Evolutionary conservation across 1,140 invertebrate species (phyloP).

Genomic region (Sycobia sp.): DNA sequence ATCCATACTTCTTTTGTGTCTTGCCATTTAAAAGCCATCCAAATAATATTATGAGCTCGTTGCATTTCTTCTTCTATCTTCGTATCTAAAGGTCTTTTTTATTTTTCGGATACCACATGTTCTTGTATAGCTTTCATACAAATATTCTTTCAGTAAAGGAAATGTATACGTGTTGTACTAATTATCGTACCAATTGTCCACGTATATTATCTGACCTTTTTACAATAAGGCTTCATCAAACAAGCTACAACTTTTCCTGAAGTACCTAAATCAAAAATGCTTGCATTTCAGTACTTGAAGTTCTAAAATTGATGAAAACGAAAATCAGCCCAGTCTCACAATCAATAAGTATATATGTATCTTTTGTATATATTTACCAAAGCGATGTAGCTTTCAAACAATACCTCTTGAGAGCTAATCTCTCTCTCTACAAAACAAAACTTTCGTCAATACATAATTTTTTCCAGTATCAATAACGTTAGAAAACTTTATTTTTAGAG

Average conservation of each 20-base stretch:
- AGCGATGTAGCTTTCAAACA: too few species aligned
- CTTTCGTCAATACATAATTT: too few species aligned
- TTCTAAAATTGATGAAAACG: neutral
- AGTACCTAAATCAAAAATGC: neutral
- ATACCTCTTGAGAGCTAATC: too few species aligned
- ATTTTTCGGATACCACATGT: neutral
- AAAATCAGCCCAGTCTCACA: neutral
- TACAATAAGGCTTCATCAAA: too few species aligned
- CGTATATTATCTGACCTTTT: neutral
- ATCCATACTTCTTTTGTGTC: neutral
- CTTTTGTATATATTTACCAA: too few species aligned
- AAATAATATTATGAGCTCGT: neutral
- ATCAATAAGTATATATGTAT: neutral
- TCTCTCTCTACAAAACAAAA: too few species aligned
- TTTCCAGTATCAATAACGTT: too few species aligned
- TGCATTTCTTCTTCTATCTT: neutral
- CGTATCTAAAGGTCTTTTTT: neutral
- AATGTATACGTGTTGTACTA: too few species aligned
- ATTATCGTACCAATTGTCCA: constrained; percentile 8
- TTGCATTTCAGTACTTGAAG: neutral
- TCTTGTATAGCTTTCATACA: neutral
- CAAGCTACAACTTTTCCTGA: neutral
- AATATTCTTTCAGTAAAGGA: neutral
- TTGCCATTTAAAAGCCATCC: neutral
- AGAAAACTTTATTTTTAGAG: too few species aligned